Evolutionary conservation across 2,888 invertebrate genomes (phyloP), one percentile per base, ranked within the genome.

Genomic region (Apoda limacodes): DNA sequence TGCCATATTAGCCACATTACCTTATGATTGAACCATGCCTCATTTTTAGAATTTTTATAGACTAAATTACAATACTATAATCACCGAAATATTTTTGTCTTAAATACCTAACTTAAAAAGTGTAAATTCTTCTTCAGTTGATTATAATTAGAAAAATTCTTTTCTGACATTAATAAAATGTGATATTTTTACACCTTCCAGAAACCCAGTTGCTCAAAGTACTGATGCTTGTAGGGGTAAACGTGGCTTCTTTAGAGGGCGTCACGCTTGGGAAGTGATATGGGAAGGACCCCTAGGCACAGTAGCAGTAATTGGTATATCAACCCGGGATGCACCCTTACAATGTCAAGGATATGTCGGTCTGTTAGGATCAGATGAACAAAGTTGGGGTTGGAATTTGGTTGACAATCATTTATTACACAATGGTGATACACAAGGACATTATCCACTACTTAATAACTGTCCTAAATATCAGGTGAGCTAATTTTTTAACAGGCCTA

Each of bases 321-420:
- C 96, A 25, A 96, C 96, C 2, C 93, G 92, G 78, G 95, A 98
- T 60, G 95, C 98, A 6, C 87, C 93, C 21, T 80, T 98, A 40
- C 93, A 98, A 64, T 93, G 94, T 66, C 93, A 92, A 54, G 98
- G 98, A 32, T 99, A 99, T 82, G 92, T 97, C 28, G 93, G 97
- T 5, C 81, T 99, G 35, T 78, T 98, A 40, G 98, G 98, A 15
- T 92, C 93, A 4, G 96, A 98, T 78, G 94, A 95, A 63, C 92
- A 98, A 66, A 97, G 96, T 56, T 99, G 98, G 98, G 98, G 98
- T 9, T 99, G 98, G 98, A 98, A 98, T 84, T 84, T 99, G 50
- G 98, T 98, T 28, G 98, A 98, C 78, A 98, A 98, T 82, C 90
- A 93, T 76, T 85, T 98, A 47, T 82, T 98, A 50, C 98, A 99